Conservation (phyloP, 1,140 invertebrate species). For the Laodelphax striatellus region DNA sequence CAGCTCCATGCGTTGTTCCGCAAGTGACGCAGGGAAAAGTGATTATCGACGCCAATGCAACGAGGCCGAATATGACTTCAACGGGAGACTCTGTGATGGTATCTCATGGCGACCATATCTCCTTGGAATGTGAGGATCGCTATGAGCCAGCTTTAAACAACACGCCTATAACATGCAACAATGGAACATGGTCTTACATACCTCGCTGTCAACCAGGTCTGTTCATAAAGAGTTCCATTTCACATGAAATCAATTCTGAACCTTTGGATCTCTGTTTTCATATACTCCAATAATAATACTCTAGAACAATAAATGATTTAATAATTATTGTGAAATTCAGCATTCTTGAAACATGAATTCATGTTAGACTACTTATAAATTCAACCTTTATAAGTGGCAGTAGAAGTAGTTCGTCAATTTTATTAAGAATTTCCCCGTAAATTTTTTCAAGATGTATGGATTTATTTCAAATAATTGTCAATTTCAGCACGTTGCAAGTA, state of each 20-base stretch:
- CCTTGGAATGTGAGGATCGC: constrained; percentile 73
- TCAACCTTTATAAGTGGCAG: no score
- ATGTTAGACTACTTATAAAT: no score
- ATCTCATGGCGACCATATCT: constrained; percentile 71
- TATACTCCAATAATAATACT: no score
- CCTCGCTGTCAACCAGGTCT: constrained; percentile 72
- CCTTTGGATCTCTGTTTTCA: no score
- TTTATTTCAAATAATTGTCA: no score
- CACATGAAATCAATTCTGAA: neutral
- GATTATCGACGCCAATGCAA: constrained; percentile 22
- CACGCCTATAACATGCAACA: constrained; percentile 72
- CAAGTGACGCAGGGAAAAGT: constrained; percentile 73
- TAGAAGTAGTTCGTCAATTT: no score
- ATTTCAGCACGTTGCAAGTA: constrained; percentile 64
- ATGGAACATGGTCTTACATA: constrained; percentile 91
- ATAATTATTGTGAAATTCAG: no score
- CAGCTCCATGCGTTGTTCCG: constrained; percentile 84
- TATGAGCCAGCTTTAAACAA: constrained; percentile 74
- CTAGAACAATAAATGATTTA: no score
- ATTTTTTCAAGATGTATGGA: neutral
- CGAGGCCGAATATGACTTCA: constrained; percentile 10
- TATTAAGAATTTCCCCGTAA: neutral
- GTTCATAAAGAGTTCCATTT: neutral
- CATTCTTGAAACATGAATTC: no score
- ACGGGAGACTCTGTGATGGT: constrained; percentile 39